These are phyloP conservation scores for Lasioglossum pauxillum DNA, from an alignment of 2,888 invertebrate genomes.

Conservation along the genomic window DNA sequence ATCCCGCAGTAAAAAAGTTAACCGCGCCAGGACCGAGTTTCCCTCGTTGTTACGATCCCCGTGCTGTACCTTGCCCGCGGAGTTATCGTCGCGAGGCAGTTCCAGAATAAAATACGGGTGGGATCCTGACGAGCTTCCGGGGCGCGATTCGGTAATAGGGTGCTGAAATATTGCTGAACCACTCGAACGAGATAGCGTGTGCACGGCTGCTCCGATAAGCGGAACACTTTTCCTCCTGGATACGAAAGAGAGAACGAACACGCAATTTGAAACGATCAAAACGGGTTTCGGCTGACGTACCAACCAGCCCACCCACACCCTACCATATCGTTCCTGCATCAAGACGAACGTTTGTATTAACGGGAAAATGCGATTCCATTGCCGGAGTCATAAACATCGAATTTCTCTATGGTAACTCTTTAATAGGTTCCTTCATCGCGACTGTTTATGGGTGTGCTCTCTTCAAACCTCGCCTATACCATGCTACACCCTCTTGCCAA, in stretches of 20 bases:
- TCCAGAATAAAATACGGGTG: conserved; percentile 63
- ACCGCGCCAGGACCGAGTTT: conserved; percentile 57
- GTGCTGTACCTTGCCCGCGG: conserved; percentile 43
- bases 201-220: conserved; percentile 32
- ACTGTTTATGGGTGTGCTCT: neutral
- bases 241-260: conserved; percentile 10
- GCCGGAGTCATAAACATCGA: neutral
- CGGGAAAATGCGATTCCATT: neutral
- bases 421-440: neutral
- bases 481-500: neutral
- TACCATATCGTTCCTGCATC: neutral
- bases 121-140: conserved; percentile 47
- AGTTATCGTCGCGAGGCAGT: conserved; percentile 62
- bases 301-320: neutral
- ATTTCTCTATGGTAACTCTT: neutral
- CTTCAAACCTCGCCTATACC: neutral
- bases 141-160: conserved; percentile 51
- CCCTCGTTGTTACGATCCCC: conserved; percentile 62
- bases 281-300: neutral
- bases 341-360: conserved; percentile 3
- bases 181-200: conserved; percentile 32
- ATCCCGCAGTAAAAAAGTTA: conserved; percentile 61
- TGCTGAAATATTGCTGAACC: conserved; percentile 46
- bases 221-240: conserved; percentile 25
- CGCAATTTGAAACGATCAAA: conserved; percentile 33